Conservation (phyloP, 1,140 invertebrate genomes). For the Drosophila eugracilis region DNA sequence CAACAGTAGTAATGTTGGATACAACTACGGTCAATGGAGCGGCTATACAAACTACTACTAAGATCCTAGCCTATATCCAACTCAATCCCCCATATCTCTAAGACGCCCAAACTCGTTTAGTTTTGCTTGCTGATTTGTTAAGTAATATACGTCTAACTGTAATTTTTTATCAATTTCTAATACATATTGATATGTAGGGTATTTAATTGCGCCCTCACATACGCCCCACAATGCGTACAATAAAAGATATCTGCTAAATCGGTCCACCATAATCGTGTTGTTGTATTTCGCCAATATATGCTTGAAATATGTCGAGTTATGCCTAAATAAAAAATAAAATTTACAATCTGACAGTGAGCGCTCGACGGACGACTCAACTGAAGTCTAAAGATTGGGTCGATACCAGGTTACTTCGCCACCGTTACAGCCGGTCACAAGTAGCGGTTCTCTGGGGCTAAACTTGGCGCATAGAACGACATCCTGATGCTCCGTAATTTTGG, state of each 20-base stretch:
- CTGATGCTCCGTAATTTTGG: slow-evolving; percentile 90
- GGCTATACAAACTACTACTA: slow-evolving; percentile 85
- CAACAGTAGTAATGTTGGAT: slow-evolving; percentile 86
- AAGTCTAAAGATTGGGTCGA: slow-evolving; percentile 88
- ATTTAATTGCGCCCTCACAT: slow-evolving; percentile 2
- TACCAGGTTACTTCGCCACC: slow-evolving; percentile 95
- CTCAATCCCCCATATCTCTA: slow-evolving; percentile 20
- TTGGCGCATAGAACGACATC: slow-evolving; percentile 96
- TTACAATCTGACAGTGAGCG: slow-evolving; percentile 8
- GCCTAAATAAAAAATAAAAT: slow-evolving; percentile 39
- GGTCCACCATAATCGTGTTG: slow-evolving; percentile 42
- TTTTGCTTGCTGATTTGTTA: slow-evolving; percentile 47
- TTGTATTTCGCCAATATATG: slow-evolving; percentile 32
- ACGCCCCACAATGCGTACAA: slow-evolving; percentile 23
- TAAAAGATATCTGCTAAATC: slow-evolving; percentile 52
- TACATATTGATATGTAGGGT: slow-evolving; percentile 42
- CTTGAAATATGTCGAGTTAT: slow-evolving; percentile 23
- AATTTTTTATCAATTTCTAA: slow-evolving; percentile 66
- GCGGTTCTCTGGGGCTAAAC: slow-evolving; percentile 93
- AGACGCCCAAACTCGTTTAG: slow-evolving; percentile 15
- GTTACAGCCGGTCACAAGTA: slow-evolving; percentile 95
- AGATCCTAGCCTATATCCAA: background rate
- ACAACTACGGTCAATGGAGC: slow-evolving; percentile 88
- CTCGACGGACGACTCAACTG: background rate
- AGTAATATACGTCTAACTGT: slow-evolving; percentile 57